These are phyloP conservation scores for Diuraphis noxia DNA, from an alignment of 1,140 invertebrate genomes.

Conservation along the genomic window DNA sequence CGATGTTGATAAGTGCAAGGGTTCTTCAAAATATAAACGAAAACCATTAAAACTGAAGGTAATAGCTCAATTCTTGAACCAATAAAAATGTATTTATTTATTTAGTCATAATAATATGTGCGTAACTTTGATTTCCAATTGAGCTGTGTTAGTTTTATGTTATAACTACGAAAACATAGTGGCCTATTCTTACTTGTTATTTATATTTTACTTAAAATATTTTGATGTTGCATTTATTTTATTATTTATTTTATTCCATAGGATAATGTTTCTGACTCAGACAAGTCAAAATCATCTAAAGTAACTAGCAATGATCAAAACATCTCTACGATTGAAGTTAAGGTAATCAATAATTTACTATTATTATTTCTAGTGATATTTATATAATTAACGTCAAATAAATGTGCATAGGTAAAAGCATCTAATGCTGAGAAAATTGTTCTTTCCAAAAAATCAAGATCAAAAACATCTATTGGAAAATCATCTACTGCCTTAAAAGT, in stretches of 20 bases:
- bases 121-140: neutral
- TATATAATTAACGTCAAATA: neutral
- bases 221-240: neutral
- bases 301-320: neutral
- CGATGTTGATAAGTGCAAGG: constrained; percentile 7
- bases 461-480: neutral
- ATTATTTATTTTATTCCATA: neutral
- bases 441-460: constrained; percentile 7
- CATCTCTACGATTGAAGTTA: neutral
- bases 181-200: neutral
- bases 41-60: constrained; percentile 34
- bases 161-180: neutral
- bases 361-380: neutral
- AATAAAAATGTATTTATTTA: neutral
- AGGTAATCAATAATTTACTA: neutral
- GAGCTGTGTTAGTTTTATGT: neutral
- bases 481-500: neutral
- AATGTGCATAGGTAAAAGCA: neutral
- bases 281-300: constrained; percentile 2
- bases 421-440: neutral
- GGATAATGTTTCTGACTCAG: constrained; percentile 26
- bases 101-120: neutral
- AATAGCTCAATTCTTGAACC: neutral
- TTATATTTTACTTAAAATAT: neutral
- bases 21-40: constrained; percentile 35